Evolutionary conservation across 2,113 vertebrate species (phyloP).

Genomic region (Syngnathus scovelli): DNA sequence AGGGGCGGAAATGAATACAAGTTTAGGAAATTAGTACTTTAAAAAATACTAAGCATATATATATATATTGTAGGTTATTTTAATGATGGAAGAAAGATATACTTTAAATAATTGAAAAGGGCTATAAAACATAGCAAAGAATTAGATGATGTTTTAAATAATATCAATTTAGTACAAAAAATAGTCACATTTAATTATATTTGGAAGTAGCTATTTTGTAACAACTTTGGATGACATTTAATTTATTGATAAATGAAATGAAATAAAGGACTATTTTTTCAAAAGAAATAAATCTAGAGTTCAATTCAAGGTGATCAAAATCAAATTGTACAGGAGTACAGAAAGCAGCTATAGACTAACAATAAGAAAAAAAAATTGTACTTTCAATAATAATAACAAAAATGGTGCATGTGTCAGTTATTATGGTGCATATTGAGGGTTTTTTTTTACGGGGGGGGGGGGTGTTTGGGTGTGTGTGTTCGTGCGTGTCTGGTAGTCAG

Average conservation of each 20-base stretch:
- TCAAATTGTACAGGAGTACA: too few species aligned
- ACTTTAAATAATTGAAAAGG: too few species aligned
- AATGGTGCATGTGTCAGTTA: constrained; percentile 22
- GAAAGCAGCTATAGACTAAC: neutral
- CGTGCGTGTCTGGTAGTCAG: constrained; percentile 58
- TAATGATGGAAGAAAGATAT: neutral
- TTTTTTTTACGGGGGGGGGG: neutral
- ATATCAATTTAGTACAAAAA: too few species aligned
- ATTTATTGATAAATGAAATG: too few species aligned
- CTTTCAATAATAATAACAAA: neutral
- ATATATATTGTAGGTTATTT: neutral
- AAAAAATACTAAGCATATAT: neutral
- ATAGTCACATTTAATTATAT: too few species aligned
- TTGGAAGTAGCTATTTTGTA: too few species aligned
- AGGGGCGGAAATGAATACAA: neutral
- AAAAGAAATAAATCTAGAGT: too few species aligned
- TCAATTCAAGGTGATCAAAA: too few species aligned
- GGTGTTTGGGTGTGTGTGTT: constrained; percentile 1
- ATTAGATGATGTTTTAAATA: too few species aligned
- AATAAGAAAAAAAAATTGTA: neutral
- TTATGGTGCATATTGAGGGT: neutral
- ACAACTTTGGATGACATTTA: too few species aligned
- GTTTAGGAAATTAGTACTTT: neutral
- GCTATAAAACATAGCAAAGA: too few species aligned
- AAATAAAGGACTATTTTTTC: too few species aligned